These are phyloP conservation scores for Osmoderma eremita DNA, from an alignment of 2,888 invertebrate genomes.

Conservation along the genomic window DNA sequence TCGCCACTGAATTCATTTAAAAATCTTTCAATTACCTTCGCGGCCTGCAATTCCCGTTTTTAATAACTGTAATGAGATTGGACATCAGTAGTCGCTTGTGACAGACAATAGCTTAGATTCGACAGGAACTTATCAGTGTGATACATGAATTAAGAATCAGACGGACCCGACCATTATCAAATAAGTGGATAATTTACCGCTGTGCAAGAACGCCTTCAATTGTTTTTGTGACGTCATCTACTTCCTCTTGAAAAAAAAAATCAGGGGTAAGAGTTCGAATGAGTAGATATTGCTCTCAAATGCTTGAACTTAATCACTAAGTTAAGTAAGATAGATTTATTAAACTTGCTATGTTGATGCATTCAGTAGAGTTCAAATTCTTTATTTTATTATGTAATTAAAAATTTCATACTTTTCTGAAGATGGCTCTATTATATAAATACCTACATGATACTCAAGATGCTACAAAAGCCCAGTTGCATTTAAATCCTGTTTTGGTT, in stretches of 20 bases:
- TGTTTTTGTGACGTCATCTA: slow-evolving; percentile 51
- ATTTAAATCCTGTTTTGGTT: too few species aligned
- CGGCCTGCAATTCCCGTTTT: too few species aligned
- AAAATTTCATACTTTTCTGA: too few species aligned
- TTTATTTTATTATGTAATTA: too few species aligned
- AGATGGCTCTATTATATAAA: too few species aligned
- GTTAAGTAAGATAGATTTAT: too few species aligned
- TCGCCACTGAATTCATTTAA: not conserved
- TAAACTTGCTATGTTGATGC: too few species aligned
- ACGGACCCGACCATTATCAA: slow-evolving; percentile 45
- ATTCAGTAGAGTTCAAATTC: too few species aligned
- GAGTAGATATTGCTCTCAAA: not conserved
- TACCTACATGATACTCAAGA: too few species aligned
- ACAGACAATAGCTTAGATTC: slow-evolving; percentile 32
- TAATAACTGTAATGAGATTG: slow-evolving; percentile 10
- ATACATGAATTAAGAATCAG: slow-evolving; percentile 45
- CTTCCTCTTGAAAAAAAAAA: slow-evolving; percentile 48
- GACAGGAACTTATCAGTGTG: slow-evolving; percentile 37
- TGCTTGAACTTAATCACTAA: too few species aligned
- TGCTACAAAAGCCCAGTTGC: too few species aligned
- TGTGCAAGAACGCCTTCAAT: slow-evolving; percentile 48
- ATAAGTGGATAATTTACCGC: slow-evolving; percentile 50
- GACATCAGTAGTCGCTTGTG: slow-evolving; percentile 14
- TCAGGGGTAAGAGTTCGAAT: slow-evolving; percentile 47
- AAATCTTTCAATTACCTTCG: not conserved